Evolutionary conservation across 1,140 invertebrate species (phyloP), one percentile per base, ranked within the genome.

Genomic region (Zophobas morio): DNA sequence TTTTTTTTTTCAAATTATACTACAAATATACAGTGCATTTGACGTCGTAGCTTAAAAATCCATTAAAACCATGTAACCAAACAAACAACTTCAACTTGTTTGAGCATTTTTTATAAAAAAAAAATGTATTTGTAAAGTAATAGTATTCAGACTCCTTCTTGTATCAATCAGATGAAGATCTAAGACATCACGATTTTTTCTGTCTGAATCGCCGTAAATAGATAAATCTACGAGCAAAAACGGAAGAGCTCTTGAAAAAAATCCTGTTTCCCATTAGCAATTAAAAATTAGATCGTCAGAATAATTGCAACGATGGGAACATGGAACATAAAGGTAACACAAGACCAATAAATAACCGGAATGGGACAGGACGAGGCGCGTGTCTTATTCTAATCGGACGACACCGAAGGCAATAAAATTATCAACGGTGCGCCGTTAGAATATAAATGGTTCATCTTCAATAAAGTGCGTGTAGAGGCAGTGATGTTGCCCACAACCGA

Each of bases 391-490:
- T 74, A 53, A 60, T 60, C 54, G 73, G 57, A 47, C 37, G 73
- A 53, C 39, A 42, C 70, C 57, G 57, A 60, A 75, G 54, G 54
- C 73, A 63, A 57, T 60, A 81, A 80, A 81, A 81, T 81, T 81
- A 81, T 81, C 76, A 80, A 81, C 80, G 78, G 73, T 70, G 53
- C 70, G 80, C 78, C 75, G 76, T 81, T 79, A 70, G 79, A 81
- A 81, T 81, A 81, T 72, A 81, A 81, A 81, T 81, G 80, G 80
- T 49, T 78, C 72, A 80, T 80, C 76, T 80, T 73, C 73, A 66
- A 72, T 75, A 75, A 74, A 80, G 70, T 74, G 63, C 78, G 78
- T 79, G 70, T 51, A 51, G 49, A 71, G 57, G 6, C 54, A 37
- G 20, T 70, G 40, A 51, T 51, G 70, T 37, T 54, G 70, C 47